Conservation (phyloP, 2,797 vertebrate species). For the Vespertilio murinus region DNA sequence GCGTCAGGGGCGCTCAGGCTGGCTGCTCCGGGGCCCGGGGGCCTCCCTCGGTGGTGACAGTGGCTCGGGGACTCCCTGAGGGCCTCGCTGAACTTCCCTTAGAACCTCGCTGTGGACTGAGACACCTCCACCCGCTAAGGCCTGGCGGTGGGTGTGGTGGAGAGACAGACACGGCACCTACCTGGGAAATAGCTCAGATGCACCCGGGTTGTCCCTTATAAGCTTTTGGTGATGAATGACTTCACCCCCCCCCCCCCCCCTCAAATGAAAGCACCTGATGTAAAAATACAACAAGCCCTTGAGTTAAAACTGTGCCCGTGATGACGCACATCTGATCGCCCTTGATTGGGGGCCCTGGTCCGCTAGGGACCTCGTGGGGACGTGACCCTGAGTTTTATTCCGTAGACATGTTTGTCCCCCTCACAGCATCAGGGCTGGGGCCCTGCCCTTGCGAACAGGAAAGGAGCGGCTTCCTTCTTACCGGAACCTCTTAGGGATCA, state of each 20-base stretch:
- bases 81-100: neutral
- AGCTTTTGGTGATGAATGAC: neutral
- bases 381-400: neutral
- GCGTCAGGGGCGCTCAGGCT: neutral
- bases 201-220: neutral
- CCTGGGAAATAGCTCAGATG: conserved; percentile 40
- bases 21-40: neutral
- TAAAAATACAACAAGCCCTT: neutral
- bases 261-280: neutral
- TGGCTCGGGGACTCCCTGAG: neutral
- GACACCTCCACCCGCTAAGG: neutral
- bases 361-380: neutral
- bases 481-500: neutral
- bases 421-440: neutral
- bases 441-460: neutral
- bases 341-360: neutral
- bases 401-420: neutral
- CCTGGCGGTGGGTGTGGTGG: neutral
- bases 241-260: too few species aligned
- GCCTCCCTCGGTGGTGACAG: neutral
- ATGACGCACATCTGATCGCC: neutral
- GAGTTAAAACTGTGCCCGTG: neutral
- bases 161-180: conserved; percentile 1
- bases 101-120: neutral
- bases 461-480: neutral